Conservation (phyloP, 92 coral and sea anemone genomes). For the Desmophyllum pertusum region DNA sequence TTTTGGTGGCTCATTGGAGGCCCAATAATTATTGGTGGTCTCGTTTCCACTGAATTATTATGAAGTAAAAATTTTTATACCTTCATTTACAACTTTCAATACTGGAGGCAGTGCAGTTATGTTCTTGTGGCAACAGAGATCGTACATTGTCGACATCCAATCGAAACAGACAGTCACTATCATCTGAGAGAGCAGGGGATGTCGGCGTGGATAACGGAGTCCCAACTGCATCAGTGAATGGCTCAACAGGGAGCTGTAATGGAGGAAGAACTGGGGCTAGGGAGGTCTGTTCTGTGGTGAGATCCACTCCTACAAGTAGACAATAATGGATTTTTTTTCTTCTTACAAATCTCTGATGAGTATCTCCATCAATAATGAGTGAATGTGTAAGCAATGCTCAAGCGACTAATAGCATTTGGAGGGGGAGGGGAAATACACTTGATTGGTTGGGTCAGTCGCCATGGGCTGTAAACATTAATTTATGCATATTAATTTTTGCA, state of each 20-base stretch:
- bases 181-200: slow-evolving; percentile 87
- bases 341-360: no score
- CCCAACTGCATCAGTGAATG: neutral
- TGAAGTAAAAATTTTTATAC: slow-evolving; percentile 16
- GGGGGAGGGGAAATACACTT: no score
- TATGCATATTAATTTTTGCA: no score
- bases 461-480: no score
- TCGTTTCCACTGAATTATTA: neutral
- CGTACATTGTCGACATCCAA: slow-evolving; percentile 88
- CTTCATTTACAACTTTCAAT: slow-evolving; percentile 62
- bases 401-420: no score
- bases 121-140: slow-evolving; percentile 82
- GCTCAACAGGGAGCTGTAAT: slow-evolving; percentile 15
- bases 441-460: no score
- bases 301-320: neutral
- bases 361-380: no score
- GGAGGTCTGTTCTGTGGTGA: neutral
- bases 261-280: slow-evolving; percentile 35
- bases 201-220: slow-evolving; percentile 72
- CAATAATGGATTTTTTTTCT: neutral
- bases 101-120: slow-evolving; percentile 79
- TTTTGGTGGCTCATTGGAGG: neutral
- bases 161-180: slow-evolving; percentile 86
- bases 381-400: no score
- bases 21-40: neutral